These are phyloP conservation scores for Drosophila kanapiae DNA, from an alignment of 1,140 invertebrate species.

Conservation along the genomic window DNA sequence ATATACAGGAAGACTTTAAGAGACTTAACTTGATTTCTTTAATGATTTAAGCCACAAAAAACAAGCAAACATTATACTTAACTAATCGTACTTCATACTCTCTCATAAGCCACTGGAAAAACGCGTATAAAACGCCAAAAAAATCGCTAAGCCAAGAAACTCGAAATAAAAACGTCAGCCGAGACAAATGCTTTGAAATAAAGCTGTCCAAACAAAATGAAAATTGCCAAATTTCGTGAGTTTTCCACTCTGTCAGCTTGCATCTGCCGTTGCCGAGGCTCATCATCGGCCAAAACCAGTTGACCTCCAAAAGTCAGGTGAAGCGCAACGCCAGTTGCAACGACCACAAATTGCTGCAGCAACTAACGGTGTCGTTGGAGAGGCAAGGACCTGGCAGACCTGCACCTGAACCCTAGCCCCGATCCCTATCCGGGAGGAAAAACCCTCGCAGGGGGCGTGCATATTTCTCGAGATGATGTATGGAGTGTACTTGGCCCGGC, in stretches of 20 bases:
- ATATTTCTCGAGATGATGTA: slow-evolving; percentile 75
- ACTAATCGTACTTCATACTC: neutral
- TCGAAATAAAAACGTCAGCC: neutral
- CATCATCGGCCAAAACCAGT: slow-evolving; percentile 51
- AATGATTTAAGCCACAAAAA: no score
- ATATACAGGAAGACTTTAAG: no score
- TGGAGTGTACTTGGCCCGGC: slow-evolving; percentile 49
- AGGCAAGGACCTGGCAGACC: slow-evolving; percentile 20
- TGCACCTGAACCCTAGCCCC: slow-evolving; percentile 30
- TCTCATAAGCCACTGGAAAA: slow-evolving; percentile 4
- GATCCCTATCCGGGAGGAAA: slow-evolving; percentile 13
- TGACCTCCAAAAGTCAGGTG: slow-evolving; percentile 68
- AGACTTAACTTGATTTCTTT: no score
- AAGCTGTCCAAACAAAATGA: slow-evolving; percentile 47
- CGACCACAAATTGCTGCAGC: slow-evolving; percentile 40
- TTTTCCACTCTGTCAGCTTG: slow-evolving; percentile 57
- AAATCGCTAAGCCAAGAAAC: neutral
- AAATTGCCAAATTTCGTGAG: slow-evolving; percentile 33
- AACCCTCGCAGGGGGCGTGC: slow-evolving; percentile 56
- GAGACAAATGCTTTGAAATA: slow-evolving; percentile 45
- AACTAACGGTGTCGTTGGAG: slow-evolving; percentile 54
- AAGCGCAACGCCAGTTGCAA: slow-evolving; percentile 40
- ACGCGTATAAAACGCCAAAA: neutral
- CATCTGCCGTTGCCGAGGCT: slow-evolving; percentile 25
- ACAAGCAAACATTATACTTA: neutral